These are phyloP conservation scores for Ailuropoda melanoleuca DNA, from an alignment of 2,113 vertebrate species.

Conservation along the genomic window DNA sequence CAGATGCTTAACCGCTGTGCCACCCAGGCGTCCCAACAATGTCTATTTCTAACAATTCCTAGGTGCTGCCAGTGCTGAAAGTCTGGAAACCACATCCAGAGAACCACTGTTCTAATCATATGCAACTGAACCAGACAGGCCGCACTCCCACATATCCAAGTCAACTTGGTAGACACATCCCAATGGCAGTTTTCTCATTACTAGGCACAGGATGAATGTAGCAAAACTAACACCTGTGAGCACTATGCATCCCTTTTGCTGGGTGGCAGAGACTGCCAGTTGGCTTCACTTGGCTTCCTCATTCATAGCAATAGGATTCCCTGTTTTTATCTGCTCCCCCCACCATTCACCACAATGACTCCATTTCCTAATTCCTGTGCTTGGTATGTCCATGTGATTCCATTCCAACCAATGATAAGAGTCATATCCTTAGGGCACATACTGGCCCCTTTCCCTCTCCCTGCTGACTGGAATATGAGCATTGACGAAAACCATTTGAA, in stretches of 20 bases:
- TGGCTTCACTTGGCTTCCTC: neutral
- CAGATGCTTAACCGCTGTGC: too few relatives aligned
- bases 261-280: neutral
- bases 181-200: neutral
- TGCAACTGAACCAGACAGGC: neutral
- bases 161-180: rapidly evolving
- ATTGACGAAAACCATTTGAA: neutral
- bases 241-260: neutral
- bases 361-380: neutral
- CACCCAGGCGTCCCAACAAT: too few relatives aligned
- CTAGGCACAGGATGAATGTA: neutral
- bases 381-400: neutral
- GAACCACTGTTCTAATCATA: neutral
- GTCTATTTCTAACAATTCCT: neutral
- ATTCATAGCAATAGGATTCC: neutral
- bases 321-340: neutral
- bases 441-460: neutral
- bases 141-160: neutral
- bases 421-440: neutral
- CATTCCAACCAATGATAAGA: neutral
- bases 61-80: neutral
- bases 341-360: neutral
- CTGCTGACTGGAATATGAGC: neutral
- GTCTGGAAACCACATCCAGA: neutral
- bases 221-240: neutral